Conservation (phyloP, 2,797 vertebrate genomes). For the Megalops cyprinoides region DNA sequence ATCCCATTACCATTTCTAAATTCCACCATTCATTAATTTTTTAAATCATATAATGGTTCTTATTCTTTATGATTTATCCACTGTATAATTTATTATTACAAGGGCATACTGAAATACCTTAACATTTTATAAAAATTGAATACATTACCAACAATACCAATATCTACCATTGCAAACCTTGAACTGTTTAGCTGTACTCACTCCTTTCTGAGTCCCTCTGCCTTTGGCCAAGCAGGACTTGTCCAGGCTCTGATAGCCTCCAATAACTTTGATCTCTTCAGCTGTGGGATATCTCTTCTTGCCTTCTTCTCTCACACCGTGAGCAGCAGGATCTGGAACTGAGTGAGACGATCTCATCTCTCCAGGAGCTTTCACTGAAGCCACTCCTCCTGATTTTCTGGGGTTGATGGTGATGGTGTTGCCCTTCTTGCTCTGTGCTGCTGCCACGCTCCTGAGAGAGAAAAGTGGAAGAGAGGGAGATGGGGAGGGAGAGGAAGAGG, state of each 20-base stretch:
- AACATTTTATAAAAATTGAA: not conserved
- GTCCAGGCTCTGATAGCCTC: slow-evolving; percentile 84
- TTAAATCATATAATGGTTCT: not conserved
- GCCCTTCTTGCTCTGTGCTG: slow-evolving; percentile 75
- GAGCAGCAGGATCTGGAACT: slow-evolving; percentile 21
- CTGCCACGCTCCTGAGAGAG: slow-evolving; percentile 70
- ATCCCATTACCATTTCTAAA: too few species aligned
- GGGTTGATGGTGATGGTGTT: slow-evolving; percentile 87
- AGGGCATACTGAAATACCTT: not conserved
- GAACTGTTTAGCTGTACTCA: slow-evolving; percentile 60
- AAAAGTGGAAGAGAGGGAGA: slow-evolving; percentile 51
- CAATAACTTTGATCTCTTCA: slow-evolving; percentile 89
- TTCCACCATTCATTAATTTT: too few species aligned
- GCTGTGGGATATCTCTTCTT: slow-evolving; percentile 86
- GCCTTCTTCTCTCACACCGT: slow-evolving; percentile 31
- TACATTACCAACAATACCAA: not conserved
- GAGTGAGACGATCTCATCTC: slow-evolving; percentile 1
- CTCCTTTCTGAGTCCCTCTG: slow-evolving; percentile 76
- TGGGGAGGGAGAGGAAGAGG: slow-evolving; percentile 42
- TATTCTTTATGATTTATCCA: not conserved
- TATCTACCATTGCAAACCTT: not conserved
- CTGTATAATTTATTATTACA: not conserved
- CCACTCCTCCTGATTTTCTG: slow-evolving; percentile 55
- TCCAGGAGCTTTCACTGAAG: not conserved
- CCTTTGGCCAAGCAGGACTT: slow-evolving; percentile 86